A percentile compares a stretch with the other conserved stretches of the same genome.
phyloP scores from a whole-genome alignment of 2,797 vertebrate species.

The Hydrolagus colliei region DNA sequence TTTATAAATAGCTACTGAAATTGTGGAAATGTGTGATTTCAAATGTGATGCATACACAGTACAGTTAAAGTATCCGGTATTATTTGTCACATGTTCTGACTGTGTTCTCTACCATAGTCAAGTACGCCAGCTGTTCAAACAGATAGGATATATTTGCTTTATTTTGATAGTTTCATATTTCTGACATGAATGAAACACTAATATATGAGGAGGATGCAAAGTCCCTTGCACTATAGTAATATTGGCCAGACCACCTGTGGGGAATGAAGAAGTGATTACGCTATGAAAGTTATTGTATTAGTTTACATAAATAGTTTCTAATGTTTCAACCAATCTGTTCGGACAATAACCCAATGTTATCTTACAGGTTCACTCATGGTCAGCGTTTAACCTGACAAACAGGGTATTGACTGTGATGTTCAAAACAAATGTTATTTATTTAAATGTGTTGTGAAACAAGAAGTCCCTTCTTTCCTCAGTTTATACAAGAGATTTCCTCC shows the following conservation, averaged over 20 bases:
- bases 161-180: constrained; percentile 36
- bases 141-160: constrained; percentile 37
- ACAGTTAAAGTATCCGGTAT: constrained; percentile 8
- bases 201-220: constrained; percentile 33
- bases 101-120: constrained; percentile 33
- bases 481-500: constrained; percentile 19
- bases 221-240: constrained; percentile 28
- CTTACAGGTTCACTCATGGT: constrained; percentile 54
- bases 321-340: constrained; percentile 64
- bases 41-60: background rate
- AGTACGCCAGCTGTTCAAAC: constrained; percentile 38
- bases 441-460: constrained; percentile 23
- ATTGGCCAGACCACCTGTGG: constrained; percentile 23
- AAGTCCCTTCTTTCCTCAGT: constrained; percentile 17
- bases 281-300: constrained; percentile 28
- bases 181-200: constrained; percentile 35
- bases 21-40: constrained; percentile 6
- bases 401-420: constrained; percentile 65
- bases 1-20: background rate
- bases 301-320: constrained; percentile 59
- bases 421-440: constrained; percentile 52
- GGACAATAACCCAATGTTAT: constrained; percentile 64
- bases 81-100: constrained; percentile 28
- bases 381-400: constrained; percentile 52
- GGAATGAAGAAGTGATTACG: constrained; percentile 29